These are phyloP conservation scores for Istiophorus platypterus DNA, from an alignment of 2,113 vertebrate species.

Conservation along the genomic window DNA sequence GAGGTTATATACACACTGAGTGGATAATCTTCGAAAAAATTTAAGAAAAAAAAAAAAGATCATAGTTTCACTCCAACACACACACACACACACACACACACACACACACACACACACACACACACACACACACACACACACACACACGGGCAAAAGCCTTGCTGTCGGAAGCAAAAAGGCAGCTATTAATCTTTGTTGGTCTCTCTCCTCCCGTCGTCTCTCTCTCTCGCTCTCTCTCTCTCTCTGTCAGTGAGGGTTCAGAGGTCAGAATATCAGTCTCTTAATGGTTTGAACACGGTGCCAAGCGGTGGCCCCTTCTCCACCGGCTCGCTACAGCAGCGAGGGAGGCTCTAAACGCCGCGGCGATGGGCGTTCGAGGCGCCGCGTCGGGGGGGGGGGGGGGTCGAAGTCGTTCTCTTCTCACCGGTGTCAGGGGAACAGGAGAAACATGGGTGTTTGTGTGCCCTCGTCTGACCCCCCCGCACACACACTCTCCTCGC, in stretches of 20 bases:
- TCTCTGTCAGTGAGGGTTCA: constrained; percentile 21
- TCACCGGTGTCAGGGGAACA: constrained; percentile 60
- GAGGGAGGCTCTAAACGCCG: constrained; percentile 58
- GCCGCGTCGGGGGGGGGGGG: constrained; percentile 52
- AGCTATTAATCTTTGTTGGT: constrained; percentile 80
- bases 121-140: constrained; percentile 4
- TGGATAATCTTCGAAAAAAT: background rate
- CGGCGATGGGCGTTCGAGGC: constrained; percentile 61
- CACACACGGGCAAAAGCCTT: constrained; percentile 1
- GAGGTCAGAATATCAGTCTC: constrained; percentile 73
- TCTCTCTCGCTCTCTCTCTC: background rate
- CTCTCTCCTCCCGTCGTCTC: constrained; percentile 56
- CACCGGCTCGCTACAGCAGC: background rate
- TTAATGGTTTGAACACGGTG: constrained; percentile 71
- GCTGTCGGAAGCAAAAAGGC: constrained; percentile 67
- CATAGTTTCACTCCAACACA: constrained; percentile 3
- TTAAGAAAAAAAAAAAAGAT: background rate
- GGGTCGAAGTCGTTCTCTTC: constrained; percentile 39
- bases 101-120: background rate
- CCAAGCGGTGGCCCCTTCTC: constrained; percentile 30
- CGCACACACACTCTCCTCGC: background rate
- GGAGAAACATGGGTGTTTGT: constrained; percentile 68
- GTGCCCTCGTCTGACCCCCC: constrained; percentile 50
- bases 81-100: constrained; percentile 11
- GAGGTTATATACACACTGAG: background rate